Conservation (phyloP, 1,140 invertebrate species). For the Drosophila sulfurigaster region DNA sequence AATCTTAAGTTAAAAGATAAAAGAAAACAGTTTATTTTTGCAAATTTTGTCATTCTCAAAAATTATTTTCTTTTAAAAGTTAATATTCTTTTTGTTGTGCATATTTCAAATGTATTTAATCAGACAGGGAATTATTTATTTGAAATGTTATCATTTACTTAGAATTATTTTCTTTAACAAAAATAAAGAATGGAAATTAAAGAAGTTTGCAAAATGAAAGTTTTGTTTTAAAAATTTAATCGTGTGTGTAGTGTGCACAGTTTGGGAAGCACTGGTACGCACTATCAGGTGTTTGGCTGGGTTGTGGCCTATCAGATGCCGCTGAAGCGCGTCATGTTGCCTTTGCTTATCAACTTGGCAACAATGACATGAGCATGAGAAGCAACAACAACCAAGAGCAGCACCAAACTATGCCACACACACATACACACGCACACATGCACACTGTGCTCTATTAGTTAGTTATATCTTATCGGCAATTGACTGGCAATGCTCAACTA, state of each 20-base stretch:
- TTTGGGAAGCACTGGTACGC: constrained; percentile 27
- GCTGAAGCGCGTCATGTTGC: constrained; percentile 51
- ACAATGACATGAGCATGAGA: constrained; percentile 50
- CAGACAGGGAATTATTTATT: no score
- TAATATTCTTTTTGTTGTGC: no score
- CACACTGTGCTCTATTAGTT: constrained; percentile 28
- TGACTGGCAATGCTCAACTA: constrained; percentile 51
- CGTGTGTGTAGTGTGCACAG: constrained; percentile 14
- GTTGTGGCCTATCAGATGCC: constrained; percentile 26
- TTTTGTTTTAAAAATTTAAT: neutral
- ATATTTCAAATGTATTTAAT: no score
- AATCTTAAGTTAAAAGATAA: no score
- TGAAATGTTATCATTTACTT: no score
- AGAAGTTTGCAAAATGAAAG: no score
- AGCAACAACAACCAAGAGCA: constrained; percentile 29
- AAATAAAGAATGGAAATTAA: no score
- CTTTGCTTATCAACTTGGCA: constrained; percentile 60
- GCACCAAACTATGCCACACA: constrained; percentile 51
- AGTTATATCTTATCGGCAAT: constrained; percentile 74
- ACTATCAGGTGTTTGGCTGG: constrained; percentile 10
- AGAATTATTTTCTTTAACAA: no score
- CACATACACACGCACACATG: no score
- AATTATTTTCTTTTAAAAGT: no score
- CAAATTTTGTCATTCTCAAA: no score
- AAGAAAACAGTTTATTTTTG: no score